A percentile compares a stretch with the other conserved stretches of the same genome.
These are phyloP conservation scores for Morinoia aosen DNA, from an alignment of 2,888 invertebrate genomes.

Conservation along the genomic window DNA sequence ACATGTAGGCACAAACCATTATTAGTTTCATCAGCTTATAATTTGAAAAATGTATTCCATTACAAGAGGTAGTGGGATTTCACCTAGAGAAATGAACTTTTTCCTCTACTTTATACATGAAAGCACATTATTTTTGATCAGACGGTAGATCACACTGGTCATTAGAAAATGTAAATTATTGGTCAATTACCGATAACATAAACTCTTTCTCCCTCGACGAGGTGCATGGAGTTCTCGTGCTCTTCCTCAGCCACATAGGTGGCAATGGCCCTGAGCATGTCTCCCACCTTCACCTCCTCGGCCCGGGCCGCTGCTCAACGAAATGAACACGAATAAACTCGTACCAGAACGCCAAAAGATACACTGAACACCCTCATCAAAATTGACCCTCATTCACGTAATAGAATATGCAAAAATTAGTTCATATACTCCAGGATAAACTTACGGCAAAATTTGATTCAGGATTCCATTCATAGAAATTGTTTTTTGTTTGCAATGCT, in stretches of 20 bases:
- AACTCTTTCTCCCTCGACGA: conserved; percentile 91
- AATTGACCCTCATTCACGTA: background rate
- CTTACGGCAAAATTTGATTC: background rate
- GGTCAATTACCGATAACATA: conserved; percentile 80
- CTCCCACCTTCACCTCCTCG: conserved; percentile 79
- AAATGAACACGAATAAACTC: background rate
- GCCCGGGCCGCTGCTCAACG: conserved; percentile 69
- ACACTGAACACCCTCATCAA: background rate
- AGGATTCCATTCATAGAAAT: background rate
- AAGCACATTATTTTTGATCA: background rate
- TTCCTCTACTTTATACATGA: background rate
- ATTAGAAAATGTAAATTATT: background rate
- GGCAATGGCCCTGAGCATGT: conserved; percentile 86
- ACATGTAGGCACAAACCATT: too few species aligned
- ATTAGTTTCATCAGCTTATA: too few species aligned
- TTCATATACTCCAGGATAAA: background rate
- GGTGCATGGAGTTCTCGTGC: conserved; percentile 87
- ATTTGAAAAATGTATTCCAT: too few species aligned
- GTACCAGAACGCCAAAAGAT: background rate
- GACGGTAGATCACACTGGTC: background rate
- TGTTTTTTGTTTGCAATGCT: background rate
- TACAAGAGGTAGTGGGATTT: too few species aligned
- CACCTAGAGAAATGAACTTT: background rate
- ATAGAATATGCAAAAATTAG: background rate
- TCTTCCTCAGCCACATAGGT: conserved; percentile 83